A percentile compares a stretch with the other conserved stretches of the same genome.
Evolutionary conservation across 2,888 invertebrate genomes (phyloP).

Genomic region (Vandiemenella viatica): DNA sequence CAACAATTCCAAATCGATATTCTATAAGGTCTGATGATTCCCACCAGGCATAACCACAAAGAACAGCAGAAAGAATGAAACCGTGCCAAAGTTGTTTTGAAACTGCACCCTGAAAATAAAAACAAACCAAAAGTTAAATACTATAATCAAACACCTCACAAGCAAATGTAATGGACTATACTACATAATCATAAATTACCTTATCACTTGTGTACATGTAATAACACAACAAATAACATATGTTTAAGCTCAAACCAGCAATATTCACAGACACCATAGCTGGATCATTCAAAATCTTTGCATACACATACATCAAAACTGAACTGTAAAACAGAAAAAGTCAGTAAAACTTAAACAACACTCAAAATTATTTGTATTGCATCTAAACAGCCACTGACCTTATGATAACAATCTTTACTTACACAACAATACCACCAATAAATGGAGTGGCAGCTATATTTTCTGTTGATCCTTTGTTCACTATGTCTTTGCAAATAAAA

Average conservation of each 20-base stretch:
- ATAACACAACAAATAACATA: constrained; percentile 49
- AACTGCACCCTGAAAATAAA: not conserved
- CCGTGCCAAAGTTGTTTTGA: constrained; percentile 32
- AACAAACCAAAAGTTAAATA: not conserved
- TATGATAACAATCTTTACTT: constrained; percentile 28
- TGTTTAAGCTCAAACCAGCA: constrained; percentile 53
- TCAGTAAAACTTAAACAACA: not conserved
- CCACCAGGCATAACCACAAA: constrained; percentile 47
- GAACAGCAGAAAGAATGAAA: constrained; percentile 37
- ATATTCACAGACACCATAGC: constrained; percentile 67
- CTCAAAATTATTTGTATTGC: not conserved
- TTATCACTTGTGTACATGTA: constrained; percentile 42
- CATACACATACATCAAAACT: constrained; percentile 60
- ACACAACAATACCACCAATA: constrained; percentile 62
- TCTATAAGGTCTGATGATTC: constrained; percentile 51
- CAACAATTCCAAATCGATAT: constrained; percentile 51
- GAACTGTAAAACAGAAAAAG: constrained; percentile 37
- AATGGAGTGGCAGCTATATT: constrained; percentile 54
- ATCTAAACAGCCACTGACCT: not conserved
- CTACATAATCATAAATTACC: constrained; percentile 21
- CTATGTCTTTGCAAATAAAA: constrained; percentile 57
- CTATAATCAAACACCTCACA: not conserved
- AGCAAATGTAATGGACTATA: not conserved
- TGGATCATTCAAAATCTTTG: constrained; percentile 52
- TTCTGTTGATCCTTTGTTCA: constrained; percentile 47